Base-by-base conservation (phyloP, 1,140 invertebrate species). In the Microplitis demolitor region DNA sequence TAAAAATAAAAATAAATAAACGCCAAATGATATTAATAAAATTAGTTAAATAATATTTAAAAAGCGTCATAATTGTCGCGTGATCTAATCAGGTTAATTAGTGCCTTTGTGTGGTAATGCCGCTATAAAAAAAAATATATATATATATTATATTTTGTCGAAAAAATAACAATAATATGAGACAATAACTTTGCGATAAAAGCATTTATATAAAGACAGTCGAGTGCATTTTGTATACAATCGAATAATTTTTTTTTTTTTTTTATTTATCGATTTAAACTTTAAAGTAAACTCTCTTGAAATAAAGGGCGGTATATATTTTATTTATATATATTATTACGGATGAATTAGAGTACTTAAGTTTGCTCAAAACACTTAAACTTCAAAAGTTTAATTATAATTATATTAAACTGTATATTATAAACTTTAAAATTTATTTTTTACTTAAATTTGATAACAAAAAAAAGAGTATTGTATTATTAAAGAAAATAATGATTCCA, bases 271-370 rank as follows among this genome's bases (percentile, higher is more conserved):
- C 5, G 37, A 39, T 39, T 9, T 14, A 16, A 24, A 14, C n/a
- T 11, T 51, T 53, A 24, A 24, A 24, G 24, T 24, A 24, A 24
- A 24, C 24, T 24, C 24, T 24, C 24, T 1, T 24, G 39, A 9
- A 64, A 45, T 39, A 39, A 13, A 11, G 16, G 4, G 1, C 4
- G 33, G 13, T 13, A 13, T 8, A 16, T 61, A 61, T 33, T 61
- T 8, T 13, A 34, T 54, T 33, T 53, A 51, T 24, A 53, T 50
- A 24, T 54, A 54, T 16, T n/a, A 4, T 54, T 54, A 54, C 16
- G 8, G 53, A 50, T 34, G 35, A 35, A 68, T 4, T 13, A 16
- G 31, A 31, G 61, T 63, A 71, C 69, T 71, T 71, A 63, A 63
- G 45, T 60, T 71, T 71, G 69, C 69, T 71, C 69, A 71, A 70